Evolutionary conservation across 2,113 vertebrate genomes (phyloP), one percentile per base, ranked within the genome.

Genomic region (Brachirus orientalis): DNA sequence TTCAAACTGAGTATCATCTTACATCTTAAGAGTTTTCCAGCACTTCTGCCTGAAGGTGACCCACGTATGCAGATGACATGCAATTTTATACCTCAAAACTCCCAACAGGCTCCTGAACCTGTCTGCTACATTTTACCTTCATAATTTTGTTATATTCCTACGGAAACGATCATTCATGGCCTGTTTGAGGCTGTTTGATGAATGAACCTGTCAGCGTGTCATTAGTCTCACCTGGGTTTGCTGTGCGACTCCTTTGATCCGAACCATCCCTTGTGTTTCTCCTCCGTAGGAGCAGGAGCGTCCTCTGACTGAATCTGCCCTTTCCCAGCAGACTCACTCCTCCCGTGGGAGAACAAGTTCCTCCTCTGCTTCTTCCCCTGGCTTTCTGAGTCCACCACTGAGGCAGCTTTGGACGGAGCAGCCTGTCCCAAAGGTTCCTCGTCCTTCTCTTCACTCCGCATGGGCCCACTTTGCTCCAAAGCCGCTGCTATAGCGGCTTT

Each of bases 201-300:
- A 48, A 50, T 37, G 28, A 48, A 28, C 40, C 16, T 2, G 45
- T 66, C 52, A 43, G 58, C 50, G 68, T 63, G 69, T 14, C 38
- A 10, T 40, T 40, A 40, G 0, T 90, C 95, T 82, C 91, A 99
- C 98, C 98, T 98, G 87, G 94, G 95, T 90, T 95, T 98, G 73
- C 93, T 95, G 82, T 92, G 93, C 19, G 88, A 33, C 18, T 98
- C 98, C 93, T 94, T 96, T 6, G 93, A 93, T 45, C 94, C 91
- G 16, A 97, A 97, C 96, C 96, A 96, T 64, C 94, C 77, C 88
- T 80, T 95, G 59, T 80, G 88, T 80, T 89, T 94, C 45, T 95
- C 95, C 0, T 95, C 93, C 2, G 85, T 74, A 0, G 53, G 60
- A 1, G 70, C 55, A 28, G 37, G 66, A 50, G 14, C 37, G 50